Evolutionary conservation across 2,888 invertebrate genomes (phyloP).

Genomic region (Leptopilina drosophilae): DNA sequence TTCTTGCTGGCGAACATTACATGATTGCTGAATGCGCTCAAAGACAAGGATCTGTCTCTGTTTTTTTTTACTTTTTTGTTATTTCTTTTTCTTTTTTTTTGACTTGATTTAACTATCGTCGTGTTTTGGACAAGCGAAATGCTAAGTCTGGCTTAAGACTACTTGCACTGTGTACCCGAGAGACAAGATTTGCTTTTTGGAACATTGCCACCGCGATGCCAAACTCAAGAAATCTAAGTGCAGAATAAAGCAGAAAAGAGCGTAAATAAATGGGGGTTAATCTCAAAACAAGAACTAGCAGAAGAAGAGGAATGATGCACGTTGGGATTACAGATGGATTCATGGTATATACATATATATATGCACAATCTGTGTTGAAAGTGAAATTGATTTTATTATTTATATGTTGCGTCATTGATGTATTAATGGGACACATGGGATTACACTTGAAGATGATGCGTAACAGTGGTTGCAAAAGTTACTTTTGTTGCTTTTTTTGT

Average conservation of each 20-base stretch:
- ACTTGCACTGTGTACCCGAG: background rate
- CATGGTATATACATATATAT: background rate
- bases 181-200: constrained; percentile 22
- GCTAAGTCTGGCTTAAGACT: constrained; percentile 25
- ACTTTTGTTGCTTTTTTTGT: too few relatives aligned
- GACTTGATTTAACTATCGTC: constrained; percentile 40
- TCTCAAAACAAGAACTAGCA: background rate
- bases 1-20: constrained; percentile 16
- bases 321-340: background rate
- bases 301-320: background rate
- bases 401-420: constrained; percentile 7
- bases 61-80: too few relatives aligned
- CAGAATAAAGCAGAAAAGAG: constrained; percentile 4
- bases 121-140: constrained; percentile 7
- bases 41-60: background rate
- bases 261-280: constrained; percentile 1
- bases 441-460: background rate
- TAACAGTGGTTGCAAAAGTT: background rate
- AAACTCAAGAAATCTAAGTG: constrained; percentile 17
- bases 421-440: constrained; percentile 7
- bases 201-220: constrained; percentile 29
- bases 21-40: constrained; percentile 25
- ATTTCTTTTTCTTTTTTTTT: background rate
- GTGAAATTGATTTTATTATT: constrained; percentile 11
- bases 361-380: background rate